Evolutionary conservation across 2,797 vertebrate species (phyloP).

Genomic region (Vultur gryphus): DNA sequence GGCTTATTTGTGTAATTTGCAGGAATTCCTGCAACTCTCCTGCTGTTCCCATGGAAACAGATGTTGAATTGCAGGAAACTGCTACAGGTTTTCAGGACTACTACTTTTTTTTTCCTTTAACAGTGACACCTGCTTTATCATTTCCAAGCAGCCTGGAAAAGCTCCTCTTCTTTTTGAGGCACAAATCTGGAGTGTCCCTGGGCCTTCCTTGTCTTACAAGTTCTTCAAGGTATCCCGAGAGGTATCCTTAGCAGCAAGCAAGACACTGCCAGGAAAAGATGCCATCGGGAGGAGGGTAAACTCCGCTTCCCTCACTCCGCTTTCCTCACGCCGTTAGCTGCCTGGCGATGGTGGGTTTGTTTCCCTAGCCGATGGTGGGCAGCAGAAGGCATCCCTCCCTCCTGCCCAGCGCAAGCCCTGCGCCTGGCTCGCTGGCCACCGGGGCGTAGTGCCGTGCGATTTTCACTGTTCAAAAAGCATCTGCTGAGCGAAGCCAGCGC

Average conservation of each 20-base stretch:
- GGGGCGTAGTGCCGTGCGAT: not conserved
- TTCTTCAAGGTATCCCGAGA: not conserved
- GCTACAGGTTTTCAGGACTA: not conserved
- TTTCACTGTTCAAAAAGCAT: not conserved
- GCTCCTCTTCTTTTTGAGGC: not conserved
- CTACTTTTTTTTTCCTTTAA: not conserved
- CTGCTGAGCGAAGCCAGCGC: not conserved
- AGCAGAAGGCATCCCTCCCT: not conserved
- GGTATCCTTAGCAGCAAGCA: not conserved
- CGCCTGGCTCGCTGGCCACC: not conserved
- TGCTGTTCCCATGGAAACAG: conserved; percentile 67
- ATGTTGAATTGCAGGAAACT: not conserved
- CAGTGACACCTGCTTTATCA: not conserved
- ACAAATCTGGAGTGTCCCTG: not conserved
- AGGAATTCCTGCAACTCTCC: conserved; percentile 2
- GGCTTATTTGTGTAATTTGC: not conserved
- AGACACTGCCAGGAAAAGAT: not conserved
- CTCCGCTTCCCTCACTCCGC: accelerated
- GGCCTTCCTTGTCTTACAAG: not conserved
- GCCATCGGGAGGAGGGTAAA: not conserved
- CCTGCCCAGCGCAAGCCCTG: not conserved
- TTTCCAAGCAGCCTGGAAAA: not conserved
- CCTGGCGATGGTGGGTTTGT: not conserved
- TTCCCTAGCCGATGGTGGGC: not conserved
- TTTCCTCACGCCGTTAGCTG: not conserved